These are phyloP conservation scores for Drosophila demipolita DNA, from an alignment of 2,888 invertebrate species.

Conservation along the genomic window DNA sequence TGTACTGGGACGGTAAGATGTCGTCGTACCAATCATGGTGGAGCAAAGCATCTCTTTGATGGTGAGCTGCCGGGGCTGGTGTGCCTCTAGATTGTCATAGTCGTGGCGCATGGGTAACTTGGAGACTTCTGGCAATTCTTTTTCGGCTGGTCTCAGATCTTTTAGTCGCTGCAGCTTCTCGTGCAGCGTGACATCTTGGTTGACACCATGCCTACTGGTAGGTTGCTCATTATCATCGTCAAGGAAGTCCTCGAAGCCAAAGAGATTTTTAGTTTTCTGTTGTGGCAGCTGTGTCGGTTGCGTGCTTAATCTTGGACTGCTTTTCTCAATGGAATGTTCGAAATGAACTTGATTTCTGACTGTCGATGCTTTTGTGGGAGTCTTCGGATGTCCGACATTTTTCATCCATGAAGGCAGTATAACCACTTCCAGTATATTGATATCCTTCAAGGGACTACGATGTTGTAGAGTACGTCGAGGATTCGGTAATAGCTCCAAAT, in stretches of 20 bases:
- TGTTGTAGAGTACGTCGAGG: slow-evolving; percentile 65
- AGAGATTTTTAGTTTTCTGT: slow-evolving; percentile 49
- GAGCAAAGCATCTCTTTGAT: slow-evolving; percentile 82
- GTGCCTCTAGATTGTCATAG: slow-evolving; percentile 53
- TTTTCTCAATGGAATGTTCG: slow-evolving; percentile 6
- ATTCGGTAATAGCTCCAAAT: slow-evolving; percentile 71
- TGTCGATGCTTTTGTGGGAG: slow-evolving; percentile 7
- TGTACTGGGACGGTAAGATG: neutral
- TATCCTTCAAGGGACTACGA: slow-evolving; percentile 80
- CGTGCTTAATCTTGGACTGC: neutral
- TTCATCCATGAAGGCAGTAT: slow-evolving; percentile 75
- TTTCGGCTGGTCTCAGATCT: slow-evolving; percentile 60
- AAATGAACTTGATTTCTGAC: slow-evolving; percentile 8
- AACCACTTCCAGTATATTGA: slow-evolving; percentile 82
- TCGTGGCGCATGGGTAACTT: slow-evolving; percentile 27
- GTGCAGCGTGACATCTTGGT: slow-evolving; percentile 51
- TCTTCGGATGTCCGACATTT: slow-evolving; percentile 33
- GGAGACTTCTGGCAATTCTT: slow-evolving; percentile 46
- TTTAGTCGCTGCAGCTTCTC: slow-evolving; percentile 70
- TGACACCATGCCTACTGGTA: neutral
- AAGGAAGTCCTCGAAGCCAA: slow-evolving; percentile 81
- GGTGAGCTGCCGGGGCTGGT: slow-evolving; percentile 55
- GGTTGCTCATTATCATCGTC: slow-evolving; percentile 33
- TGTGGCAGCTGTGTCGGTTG: neutral
- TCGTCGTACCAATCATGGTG: slow-evolving; percentile 68